Conservation (phyloP, 2,797 vertebrate species). For the Chlorospingus flavigularis region DNA sequence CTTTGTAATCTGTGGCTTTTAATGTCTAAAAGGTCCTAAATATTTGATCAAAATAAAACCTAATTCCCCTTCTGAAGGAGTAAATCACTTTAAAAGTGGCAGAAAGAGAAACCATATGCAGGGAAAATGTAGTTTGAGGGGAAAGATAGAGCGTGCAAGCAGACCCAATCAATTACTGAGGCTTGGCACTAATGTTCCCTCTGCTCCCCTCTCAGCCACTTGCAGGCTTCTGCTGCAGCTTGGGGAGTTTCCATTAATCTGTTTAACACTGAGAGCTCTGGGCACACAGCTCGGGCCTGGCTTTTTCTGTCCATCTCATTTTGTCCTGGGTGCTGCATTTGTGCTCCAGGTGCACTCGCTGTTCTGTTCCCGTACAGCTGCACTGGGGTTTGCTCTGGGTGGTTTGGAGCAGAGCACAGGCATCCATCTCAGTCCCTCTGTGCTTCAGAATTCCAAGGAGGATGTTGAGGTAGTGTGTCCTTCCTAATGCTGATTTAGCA, state of each 20-base stretch:
- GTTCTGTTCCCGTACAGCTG: not conserved
- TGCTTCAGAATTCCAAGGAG: not conserved
- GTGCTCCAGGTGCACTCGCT: not conserved
- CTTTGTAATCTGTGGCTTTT: conserved; percentile 49
- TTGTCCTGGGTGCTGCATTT: not conserved
- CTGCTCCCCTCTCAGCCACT: not conserved
- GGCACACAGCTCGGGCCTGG: not conserved
- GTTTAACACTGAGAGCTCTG: not conserved
- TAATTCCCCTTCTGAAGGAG: not conserved
- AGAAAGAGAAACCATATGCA: conserved; percentile 22
- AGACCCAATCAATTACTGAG: not conserved
- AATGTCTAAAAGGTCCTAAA: conserved; percentile 46
- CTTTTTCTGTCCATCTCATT: not conserved
- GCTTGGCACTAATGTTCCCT: conserved; percentile 21
- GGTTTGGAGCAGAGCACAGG: not conserved
- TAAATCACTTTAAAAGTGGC: conserved; percentile 23
- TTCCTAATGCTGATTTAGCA: not conserved
- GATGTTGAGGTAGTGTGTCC: fast-evolving
- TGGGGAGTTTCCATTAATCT: not conserved
- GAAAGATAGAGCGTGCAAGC: not conserved
- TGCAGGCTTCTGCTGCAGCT: not conserved
- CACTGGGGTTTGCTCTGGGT: not conserved
- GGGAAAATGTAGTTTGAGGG: not conserved
- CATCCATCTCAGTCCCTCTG: fast-evolving
- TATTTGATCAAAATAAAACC: conserved; percentile 56